Base-by-base conservation (phyloP, 2,797 vertebrate genomes). In the Glossophaga mutica region DNA sequence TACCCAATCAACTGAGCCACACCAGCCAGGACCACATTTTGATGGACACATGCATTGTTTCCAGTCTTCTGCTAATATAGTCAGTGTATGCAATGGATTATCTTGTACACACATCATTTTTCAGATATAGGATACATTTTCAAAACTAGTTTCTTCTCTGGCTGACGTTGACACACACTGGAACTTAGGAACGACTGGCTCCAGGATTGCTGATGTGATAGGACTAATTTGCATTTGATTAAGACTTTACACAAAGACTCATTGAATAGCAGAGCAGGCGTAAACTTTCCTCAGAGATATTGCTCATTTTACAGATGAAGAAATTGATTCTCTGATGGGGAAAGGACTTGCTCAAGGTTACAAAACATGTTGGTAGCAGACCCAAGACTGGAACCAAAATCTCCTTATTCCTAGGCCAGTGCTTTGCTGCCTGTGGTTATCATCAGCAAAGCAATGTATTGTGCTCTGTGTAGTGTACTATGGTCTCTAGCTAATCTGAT, bases 261-360 rank as follows among this genome's bases (percentile, higher is more conserved):
- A 48, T 5, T 70, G 65, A 74, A 79, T 73, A 16, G 16, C 82
- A 87, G 39, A 85, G 6, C 62, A 85, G 37, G 24, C 57, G 9
- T 4, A 10, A n/a, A 55, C 52, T 55, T 55, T 4, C 22, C 62
- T 93, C 77, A 90, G 12, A 87, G 84, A 50, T 62, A 48, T 91
- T 92, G 34, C 68, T 95, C 82, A 50, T 81, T 94, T 94, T 57
- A 67, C 44, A 90, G n/a, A 73, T 46, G 18, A 95, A 71, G 76
- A 95, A 86, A 90, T 34, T 0, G 8, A 68, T 68, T 78, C 70
- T 96, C 37, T 81, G 55, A 62, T 3, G 7, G 37, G 12, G 10
- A 59, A 76, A 11, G 3, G 1, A 78, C 42, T 77, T 67, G n/a
- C n/a, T 84, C 21, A 71, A 55, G 22, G 6, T 87, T 42, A 26